Evolutionary conservation across 2,113 vertebrate genomes (phyloP), one percentile per base, ranked within the genome.

Genomic region (Sinocyclocheilus anophthalmus): DNA sequence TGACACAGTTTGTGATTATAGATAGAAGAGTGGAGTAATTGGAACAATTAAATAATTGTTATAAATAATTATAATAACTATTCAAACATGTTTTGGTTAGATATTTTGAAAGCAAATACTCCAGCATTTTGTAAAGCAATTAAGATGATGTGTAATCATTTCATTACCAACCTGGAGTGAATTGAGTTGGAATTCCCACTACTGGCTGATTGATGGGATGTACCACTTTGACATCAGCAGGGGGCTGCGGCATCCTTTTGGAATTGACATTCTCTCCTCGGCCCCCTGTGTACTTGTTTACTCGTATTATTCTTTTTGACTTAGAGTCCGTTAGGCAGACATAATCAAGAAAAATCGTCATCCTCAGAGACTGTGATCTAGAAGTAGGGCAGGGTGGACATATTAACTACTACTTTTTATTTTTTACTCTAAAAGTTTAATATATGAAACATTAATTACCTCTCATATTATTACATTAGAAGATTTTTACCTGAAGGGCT

Each of bases 251-350:
- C 61, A 95, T 92, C 37, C 87, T 84, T 55, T 92, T 93, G 30
- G 92, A 84, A 85, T 91, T 96, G 45, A 98, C 93, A 42, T 90
- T 94, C 69, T 93, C 90, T 8, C 91, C 42, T n/a, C 92, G 81
- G n/a, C 95, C 94, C n/a, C 97, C 97, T 0, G 93, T 95, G 75
- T 95, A 94, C 89, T 97, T 99, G 90, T 95, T 93, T 33, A 95
- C 91, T 93, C 92, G 93, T 91, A 93, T 95, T 88, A 99, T 95
- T 2, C 90, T 90, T 50, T 90, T 91, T 2, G 93, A 95, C 76
- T 89, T 94, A 50, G 91, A 83, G 13, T 96, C 94, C 37, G 95
- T 95, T 90, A 97, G 96, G 92, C 96, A 98, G 0, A 98, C 86
- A 13, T 92, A 83, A 22, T 96, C 95, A 91, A 91, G 93, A 88